Evolutionary conservation across 2,113 vertebrate species (phyloP), one percentile per base, ranked within the genome.

Genomic region (Struthidea cinerea): DNA sequence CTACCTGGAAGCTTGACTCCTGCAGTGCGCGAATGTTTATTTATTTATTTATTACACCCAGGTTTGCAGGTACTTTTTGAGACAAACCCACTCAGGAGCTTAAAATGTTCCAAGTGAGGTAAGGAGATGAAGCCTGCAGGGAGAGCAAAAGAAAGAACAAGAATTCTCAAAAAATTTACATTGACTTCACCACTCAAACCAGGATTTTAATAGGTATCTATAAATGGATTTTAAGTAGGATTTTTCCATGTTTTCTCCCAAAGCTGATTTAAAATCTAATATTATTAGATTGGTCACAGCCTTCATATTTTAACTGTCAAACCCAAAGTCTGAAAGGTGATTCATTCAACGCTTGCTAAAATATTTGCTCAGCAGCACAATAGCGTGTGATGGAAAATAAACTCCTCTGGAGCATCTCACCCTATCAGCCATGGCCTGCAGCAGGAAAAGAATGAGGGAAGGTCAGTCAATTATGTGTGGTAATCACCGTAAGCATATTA

Each of bases 391-490:
- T 99, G 98, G 98, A 98, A 98, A 98, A 98, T 98, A 98, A 98
- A 98, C 98, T 98, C 98, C 98, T 97, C 97, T 97, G 96, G 97
- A 98, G 97, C 93, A 98, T 98, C 97, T 98, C 97, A 97, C 97
- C 98, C 98, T 98, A 98, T 98, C 99, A 98, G 98, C 96, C 96
- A 84, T 97, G 95, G 98, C 98, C 98, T 98, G 98, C 98, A 98
- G 98, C 97, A 97, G 98, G 97, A 97, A 98, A 98, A 98, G 98
- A 98, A 99, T 98, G 98, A 98, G 97, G 98, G 98, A 98, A 99
- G 99, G 99, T 99, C 99, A 99, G 98, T 98, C 99, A 98, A 99
- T 99, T 99, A 99, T 98, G 98, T 99, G 98, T 98, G 98, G 98
- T 99, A 99, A 99, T 99, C 98, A 99, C 98, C 95, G 98, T 98